Conservation (phyloP, 2,113 vertebrate genomes). For the Copsychus sechellarum region DNA sequence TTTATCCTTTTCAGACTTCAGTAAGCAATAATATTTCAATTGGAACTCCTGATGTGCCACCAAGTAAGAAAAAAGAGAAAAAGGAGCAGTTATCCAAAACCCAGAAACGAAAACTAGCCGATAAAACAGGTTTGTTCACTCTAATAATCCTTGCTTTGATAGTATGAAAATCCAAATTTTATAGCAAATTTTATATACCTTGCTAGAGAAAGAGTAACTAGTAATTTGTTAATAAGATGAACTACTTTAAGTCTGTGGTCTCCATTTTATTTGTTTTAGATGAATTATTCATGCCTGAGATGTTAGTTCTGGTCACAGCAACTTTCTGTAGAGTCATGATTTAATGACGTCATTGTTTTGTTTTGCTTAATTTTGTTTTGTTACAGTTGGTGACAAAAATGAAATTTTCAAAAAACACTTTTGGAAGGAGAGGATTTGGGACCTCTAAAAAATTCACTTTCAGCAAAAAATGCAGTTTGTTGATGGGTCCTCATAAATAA, state of each 20-base stretch:
- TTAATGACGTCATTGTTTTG: background rate
- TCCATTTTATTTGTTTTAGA: background rate
- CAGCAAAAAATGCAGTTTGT: background rate
- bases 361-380: background rate
- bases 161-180: background rate
- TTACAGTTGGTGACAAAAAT: background rate
- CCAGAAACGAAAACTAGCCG: constrained; percentile 91
- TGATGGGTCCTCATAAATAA: background rate
- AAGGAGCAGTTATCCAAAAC: constrained; percentile 97
- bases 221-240: background rate
- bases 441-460: background rate
- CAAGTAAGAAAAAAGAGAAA: constrained; percentile 91
- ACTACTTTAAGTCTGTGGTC: background rate
- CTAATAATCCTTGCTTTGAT: background rate
- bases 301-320: background rate
- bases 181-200: background rate
- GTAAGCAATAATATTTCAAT: constrained; percentile 73
- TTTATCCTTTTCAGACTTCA: constrained; percentile 74
- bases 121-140: constrained; percentile 84
- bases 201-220: background rate
- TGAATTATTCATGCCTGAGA: background rate
- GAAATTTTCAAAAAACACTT: background rate
- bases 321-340: background rate
- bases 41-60: constrained; percentile 62
- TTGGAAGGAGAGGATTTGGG: background rate